phyloP scores from a whole-genome alignment of 2,113 vertebrate genomes.

The Gallinago jamesoni region DNA sequence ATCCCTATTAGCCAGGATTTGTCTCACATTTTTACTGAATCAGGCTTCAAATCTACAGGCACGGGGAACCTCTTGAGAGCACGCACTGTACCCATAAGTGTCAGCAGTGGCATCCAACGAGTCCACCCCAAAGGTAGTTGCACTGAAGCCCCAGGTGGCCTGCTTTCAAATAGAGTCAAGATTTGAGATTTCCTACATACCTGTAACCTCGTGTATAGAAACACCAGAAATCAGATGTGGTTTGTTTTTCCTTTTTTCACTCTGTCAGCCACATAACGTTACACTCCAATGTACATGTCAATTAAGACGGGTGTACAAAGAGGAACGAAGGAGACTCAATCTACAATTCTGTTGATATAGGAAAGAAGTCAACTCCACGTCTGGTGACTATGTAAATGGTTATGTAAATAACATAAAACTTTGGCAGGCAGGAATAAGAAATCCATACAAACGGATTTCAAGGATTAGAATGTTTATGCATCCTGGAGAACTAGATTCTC shows the following conservation, averaged over 20 bases:
- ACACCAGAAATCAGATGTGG: not conserved
- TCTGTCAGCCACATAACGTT: not conserved
- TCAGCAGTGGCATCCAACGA: not conserved
- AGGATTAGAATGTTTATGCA: not conserved
- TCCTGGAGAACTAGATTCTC: not conserved
- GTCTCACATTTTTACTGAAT: not conserved
- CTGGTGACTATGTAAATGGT: not conserved
- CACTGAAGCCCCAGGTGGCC: not conserved
- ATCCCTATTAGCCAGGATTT: not conserved
- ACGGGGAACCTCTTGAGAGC: not conserved
- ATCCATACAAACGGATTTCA: fast-evolving
- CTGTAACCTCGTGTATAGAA: not conserved
- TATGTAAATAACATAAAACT: not conserved
- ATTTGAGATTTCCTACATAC: not conserved
- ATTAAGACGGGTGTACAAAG: not conserved
- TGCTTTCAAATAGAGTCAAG: not conserved
- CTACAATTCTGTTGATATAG: not conserved
- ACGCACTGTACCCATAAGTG: not conserved
- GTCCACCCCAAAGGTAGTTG: not conserved
- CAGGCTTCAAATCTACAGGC: not conserved
- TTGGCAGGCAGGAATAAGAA: not conserved
- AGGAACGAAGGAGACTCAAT: not conserved
- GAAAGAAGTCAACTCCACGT: not conserved
- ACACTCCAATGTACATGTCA: not conserved
- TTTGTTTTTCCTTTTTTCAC: not conserved